Evolutionary conservation across 2,888 invertebrate species (phyloP).

Genomic region (Hesperia comma): DNA sequence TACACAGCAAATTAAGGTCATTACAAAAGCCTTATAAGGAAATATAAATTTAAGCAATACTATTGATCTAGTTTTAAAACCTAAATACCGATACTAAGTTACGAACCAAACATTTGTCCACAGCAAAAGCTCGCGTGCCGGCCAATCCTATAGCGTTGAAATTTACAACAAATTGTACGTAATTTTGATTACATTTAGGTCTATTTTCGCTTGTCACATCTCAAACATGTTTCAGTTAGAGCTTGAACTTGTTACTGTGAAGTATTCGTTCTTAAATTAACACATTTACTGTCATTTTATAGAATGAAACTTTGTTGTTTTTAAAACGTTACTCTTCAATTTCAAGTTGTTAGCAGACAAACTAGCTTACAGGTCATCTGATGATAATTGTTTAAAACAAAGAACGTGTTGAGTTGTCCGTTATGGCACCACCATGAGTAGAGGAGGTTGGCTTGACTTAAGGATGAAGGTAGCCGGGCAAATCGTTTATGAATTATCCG

Average conservation of each 20-base stretch:
- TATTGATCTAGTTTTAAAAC: constrained; percentile 28
- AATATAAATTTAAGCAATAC: constrained; percentile 23
- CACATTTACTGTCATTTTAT: neutral
- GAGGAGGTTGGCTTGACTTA: too few relatives aligned
- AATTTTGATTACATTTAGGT: constrained; percentile 40
- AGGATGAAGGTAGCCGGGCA: too few relatives aligned
- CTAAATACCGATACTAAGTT: constrained; percentile 30
- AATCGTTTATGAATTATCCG: too few relatives aligned
- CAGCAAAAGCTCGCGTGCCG: constrained; percentile 35
- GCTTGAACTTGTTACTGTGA: constrained; percentile 17
- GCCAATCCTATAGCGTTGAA: constrained; percentile 34
- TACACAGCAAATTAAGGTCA: constrained; percentile 14
- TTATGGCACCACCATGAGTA: too few relatives aligned
- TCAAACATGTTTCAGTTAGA: constrained; percentile 10
- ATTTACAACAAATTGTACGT: constrained; percentile 42
- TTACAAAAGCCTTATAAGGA: constrained; percentile 15
- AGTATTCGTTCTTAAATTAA: constrained; percentile 2
- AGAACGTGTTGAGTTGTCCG: too few relatives aligned
- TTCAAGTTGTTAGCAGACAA: too few relatives aligned
- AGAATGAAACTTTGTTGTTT: too few relatives aligned
- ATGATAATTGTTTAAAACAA: too few relatives aligned
- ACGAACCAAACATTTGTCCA: constrained; percentile 30
- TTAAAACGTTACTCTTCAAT: too few relatives aligned
- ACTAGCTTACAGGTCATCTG: too few relatives aligned
- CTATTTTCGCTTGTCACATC: constrained; percentile 41